A percentile compares a stretch with the other conserved stretches of the same genome.
phyloP scores from a whole-genome alignment of 2,888 invertebrate genomes.

The Asteroscopus sphinx region DNA sequence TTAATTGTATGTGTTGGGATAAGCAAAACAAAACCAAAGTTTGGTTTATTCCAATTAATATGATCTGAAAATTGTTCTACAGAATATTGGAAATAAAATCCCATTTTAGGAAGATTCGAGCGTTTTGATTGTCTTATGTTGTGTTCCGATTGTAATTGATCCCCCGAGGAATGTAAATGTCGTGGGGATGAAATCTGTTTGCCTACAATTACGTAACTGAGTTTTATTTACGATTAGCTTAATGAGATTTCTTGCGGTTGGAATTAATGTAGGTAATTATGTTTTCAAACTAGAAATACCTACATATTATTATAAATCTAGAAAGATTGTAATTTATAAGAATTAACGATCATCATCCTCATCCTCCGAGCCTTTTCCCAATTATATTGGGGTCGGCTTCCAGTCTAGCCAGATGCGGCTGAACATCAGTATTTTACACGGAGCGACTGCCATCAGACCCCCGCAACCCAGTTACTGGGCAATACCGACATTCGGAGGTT shows the following conservation, averaged over 20 bases:
- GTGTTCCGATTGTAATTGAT: slow-evolving; percentile 36
- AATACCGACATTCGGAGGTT: too few species aligned
- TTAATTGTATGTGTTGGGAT: background rate
- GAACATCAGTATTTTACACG: too few species aligned
- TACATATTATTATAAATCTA: too few species aligned
- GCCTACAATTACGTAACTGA: slow-evolving; percentile 22
- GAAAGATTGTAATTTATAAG: too few species aligned
- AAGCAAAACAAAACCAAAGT: slow-evolving; percentile 10
- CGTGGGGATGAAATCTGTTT: slow-evolving; percentile 24
- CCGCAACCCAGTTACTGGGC: too few species aligned
- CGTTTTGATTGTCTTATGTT: slow-evolving; percentile 27
- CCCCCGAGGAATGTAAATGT: slow-evolving; percentile 36
- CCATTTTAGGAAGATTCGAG: slow-evolving; percentile 12
- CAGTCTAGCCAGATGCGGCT: too few species aligned
- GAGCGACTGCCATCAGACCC: too few species aligned
- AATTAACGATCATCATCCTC: too few species aligned
- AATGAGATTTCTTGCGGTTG: slow-evolving; percentile 28
- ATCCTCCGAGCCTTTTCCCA: too few species aligned
- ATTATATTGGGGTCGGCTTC: too few species aligned
- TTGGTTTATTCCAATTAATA: slow-evolving; percentile 13
- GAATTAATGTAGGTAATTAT: slow-evolving; percentile 9
- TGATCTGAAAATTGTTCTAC: slow-evolving; percentile 3
- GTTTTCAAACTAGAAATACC: slow-evolving; percentile 6
- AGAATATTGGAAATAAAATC: slow-evolving; percentile 19
- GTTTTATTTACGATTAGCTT: slow-evolving; percentile 32